Evolutionary conservation across 2,888 invertebrate species (phyloP).

Genomic region (Chymomyza amoena): DNA sequence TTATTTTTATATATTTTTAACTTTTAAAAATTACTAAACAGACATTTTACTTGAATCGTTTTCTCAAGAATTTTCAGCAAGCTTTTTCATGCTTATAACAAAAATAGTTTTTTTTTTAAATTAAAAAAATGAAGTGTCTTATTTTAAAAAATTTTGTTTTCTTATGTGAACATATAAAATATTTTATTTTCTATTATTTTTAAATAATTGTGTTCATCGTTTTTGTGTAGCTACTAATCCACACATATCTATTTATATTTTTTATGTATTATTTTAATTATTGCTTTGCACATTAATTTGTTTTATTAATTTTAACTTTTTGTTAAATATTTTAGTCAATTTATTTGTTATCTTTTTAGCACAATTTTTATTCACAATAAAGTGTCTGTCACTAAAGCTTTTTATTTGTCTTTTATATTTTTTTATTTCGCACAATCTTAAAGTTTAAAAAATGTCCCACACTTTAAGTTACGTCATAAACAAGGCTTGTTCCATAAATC

Average conservation of each 20-base stretch:
- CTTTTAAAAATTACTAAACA: too few species aligned
- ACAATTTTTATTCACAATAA: slow-evolving; percentile 24
- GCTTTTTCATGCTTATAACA: too few species aligned
- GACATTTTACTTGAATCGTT: too few species aligned
- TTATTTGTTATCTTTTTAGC: slow-evolving; percentile 26
- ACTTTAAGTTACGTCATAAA: slow-evolving; percentile 1
- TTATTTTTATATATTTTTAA: too few species aligned
- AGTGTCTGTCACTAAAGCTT: not conserved
- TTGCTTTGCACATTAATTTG: not conserved
- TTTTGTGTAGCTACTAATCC: not conserved
- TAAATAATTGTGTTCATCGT: too few species aligned
- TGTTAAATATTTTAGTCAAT: slow-evolving; percentile 12
- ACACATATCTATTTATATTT: not conserved
- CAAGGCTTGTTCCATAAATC: slow-evolving; percentile 46
- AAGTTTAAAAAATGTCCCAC: not conserved
- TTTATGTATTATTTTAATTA: not conserved
- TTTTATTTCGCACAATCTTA: not conserved
- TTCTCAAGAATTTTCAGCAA: too few species aligned
- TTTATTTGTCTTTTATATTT: not conserved
- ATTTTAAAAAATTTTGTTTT: too few species aligned
- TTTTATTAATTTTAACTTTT: slow-evolving; percentile 1
- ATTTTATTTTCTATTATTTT: too few species aligned
- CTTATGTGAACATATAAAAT: too few species aligned
- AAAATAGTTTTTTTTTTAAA: too few species aligned
- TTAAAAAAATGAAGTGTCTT: too few species aligned